Evolutionary conservation across 2,888 invertebrate genomes (phyloP), one percentile per base, ranked within the genome.

Genomic region (Drosophila meridionalis): DNA sequence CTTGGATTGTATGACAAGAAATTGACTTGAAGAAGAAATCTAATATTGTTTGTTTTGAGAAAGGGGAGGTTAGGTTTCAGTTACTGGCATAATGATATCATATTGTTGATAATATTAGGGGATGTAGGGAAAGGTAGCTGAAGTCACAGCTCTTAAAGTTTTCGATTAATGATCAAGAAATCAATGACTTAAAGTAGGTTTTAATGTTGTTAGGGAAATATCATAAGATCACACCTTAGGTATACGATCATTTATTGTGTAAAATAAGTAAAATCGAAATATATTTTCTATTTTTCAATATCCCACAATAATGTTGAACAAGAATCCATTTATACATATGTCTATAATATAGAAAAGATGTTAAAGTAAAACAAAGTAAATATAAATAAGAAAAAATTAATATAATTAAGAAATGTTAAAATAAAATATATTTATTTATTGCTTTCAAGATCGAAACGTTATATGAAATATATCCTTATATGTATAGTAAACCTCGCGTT

Each of bases 401-500:
- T 20, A 20, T 20, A 20, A 20, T 20, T 20, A 20, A 1, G 20
- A 20, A 20, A 20, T 20, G 20, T 20, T 20, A 20, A 20, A 20
- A 20, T 20, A 20, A 20, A 20, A 20, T 20, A 14, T 5, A 2
- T 40, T 14, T 40, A 40, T 40, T 40, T 40, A 40, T 40, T 40
- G 1, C 1, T 6, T 2, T 40, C 14, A 40, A 14, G 40, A 6
- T 1, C 1, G 14, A 40, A 40, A 40, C 14, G 4, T 40, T 40
- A 6, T 14, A 40, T 40, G 20, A 20, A 20, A 20, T 20, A 20
- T 20, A 1, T 20, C 20, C 20, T 1, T 20, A 20, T 1, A n/a
- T n/a, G n/a, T 7, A 20, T 20, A 6, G 40, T 32, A 40, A 40
- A 9, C 32, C 60, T 60, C 60, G 60, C 20, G 36, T 42, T 40